A percentile compares a stretch with the other conserved stretches of the same genome.
Conservation (phyloP, 2,113 vertebrate genomes). For the Paedocypris sp. region DNA sequence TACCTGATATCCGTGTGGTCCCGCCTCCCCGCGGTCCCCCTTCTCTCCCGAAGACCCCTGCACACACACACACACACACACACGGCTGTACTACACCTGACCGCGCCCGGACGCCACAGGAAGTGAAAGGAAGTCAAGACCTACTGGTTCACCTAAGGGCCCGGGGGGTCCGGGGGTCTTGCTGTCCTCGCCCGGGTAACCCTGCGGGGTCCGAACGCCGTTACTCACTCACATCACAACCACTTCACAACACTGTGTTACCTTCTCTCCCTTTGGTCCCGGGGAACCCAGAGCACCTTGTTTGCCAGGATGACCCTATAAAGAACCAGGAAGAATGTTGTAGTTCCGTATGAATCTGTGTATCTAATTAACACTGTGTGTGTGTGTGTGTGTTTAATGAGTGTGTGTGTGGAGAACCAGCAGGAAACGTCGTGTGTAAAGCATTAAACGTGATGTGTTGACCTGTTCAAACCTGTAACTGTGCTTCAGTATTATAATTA, state of each 20-base stretch:
- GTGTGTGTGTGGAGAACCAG: no score
- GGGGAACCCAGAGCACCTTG: constrained; percentile 70
- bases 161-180: constrained; percentile 75
- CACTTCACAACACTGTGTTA: constrained; percentile 40
- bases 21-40: constrained; percentile 83
- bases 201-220: no score
- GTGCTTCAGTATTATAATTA: no score
- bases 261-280: constrained; percentile 95
- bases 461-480: no score
- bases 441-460: no score
- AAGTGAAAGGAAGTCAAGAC: constrained; percentile 79
- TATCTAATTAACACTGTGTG: no score
- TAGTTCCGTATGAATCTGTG: no score
- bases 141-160: constrained; percentile 99
- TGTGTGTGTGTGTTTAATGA: no score
- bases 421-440: no score
- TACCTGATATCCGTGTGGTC: constrained; percentile 86
- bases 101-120: constrained; percentile 27
- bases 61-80: constrained; percentile 42
- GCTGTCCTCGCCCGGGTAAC: constrained; percentile 85
- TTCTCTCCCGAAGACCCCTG: constrained; percentile 75
- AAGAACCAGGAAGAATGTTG: constrained; percentile 30
- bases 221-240: no score
- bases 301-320: constrained; percentile 77
- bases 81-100: no score